Evolutionary conservation across 2,797 vertebrate genomes (phyloP).

Genomic region (Sciurus vulgaris): DNA sequence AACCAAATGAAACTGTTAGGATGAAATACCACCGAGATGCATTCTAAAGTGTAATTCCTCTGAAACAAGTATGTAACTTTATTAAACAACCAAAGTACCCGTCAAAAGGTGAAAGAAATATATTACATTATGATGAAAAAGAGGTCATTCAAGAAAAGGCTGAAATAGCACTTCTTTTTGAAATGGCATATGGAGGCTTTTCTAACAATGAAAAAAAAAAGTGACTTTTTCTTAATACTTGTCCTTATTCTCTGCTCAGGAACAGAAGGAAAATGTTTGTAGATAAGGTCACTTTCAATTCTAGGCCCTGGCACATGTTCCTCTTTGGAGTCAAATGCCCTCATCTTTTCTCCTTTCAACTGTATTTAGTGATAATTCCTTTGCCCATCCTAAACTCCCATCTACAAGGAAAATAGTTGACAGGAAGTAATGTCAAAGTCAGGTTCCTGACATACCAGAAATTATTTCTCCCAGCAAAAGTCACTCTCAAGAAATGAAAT

Average conservation of each 20-base stretch:
- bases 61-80: conserved; percentile 86
- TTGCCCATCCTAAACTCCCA: conserved; percentile 21
- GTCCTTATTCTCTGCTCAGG: conserved; percentile 78
- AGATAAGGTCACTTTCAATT: conserved; percentile 84
- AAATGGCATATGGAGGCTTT: conserved; percentile 85
- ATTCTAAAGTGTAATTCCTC: conserved; percentile 86
- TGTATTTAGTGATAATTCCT: conserved; percentile 62
- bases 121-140: conserved; percentile 86
- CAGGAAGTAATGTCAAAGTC: conserved; percentile 73
- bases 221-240: conserved; percentile 84
- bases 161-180: conserved; percentile 87
- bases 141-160: conserved; percentile 87
- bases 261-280: conserved; percentile 75
- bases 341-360: conserved; percentile 71
- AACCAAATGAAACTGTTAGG: conserved; percentile 82
- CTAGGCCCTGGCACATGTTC: conserved; percentile 56
- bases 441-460: conserved; percentile 59
- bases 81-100: conserved; percentile 85
- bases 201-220: conserved; percentile 76
- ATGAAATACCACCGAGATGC: conserved; percentile 85
- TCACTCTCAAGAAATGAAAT: conserved; percentile 67
- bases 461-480: conserved; percentile 73
- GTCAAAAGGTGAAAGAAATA: conserved; percentile 88
- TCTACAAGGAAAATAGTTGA: conserved; percentile 76
- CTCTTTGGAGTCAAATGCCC: conserved; percentile 60